phyloP scores from a whole-genome alignment of 2,113 vertebrate genomes.

The Prunella himalayana region DNA sequence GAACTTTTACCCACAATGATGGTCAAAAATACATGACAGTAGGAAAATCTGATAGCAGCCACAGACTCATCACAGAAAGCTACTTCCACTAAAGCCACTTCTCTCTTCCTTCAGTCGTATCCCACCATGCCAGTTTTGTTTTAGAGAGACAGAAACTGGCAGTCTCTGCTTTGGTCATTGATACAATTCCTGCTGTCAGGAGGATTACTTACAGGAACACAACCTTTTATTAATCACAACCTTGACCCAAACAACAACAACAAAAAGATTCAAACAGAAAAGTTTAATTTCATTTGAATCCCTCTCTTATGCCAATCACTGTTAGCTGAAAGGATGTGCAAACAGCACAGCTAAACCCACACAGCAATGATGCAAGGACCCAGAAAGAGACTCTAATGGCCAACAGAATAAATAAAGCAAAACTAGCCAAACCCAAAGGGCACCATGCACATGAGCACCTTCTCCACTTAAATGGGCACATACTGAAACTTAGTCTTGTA shows the following conservation, averaged over 20 bases:
- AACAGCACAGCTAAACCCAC: not conserved
- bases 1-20: not conserved
- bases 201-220: not conserved
- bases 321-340: not conserved
- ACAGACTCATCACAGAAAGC: not conserved
- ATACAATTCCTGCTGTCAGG: not conserved
- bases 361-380: not conserved
- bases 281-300: not conserved
- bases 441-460: not conserved
- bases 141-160: not conserved
- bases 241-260: not conserved
- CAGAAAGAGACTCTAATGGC: not conserved
- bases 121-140: not conserved
- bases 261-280: not conserved
- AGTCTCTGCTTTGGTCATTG: not conserved
- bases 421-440: not conserved
- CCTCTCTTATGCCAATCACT: not conserved
- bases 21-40: not conserved
- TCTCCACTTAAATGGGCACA: not conserved
- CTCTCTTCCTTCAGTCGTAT: not conserved
- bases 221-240: not conserved
- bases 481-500: not conserved
- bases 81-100: not conserved
- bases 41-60: not conserved
- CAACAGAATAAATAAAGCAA: not conserved